A percentile compares a stretch with the other conserved stretches of the same genome.
Conservation (phyloP, 1,140 invertebrate genomes). For the Heterodera carotae region DNA sequence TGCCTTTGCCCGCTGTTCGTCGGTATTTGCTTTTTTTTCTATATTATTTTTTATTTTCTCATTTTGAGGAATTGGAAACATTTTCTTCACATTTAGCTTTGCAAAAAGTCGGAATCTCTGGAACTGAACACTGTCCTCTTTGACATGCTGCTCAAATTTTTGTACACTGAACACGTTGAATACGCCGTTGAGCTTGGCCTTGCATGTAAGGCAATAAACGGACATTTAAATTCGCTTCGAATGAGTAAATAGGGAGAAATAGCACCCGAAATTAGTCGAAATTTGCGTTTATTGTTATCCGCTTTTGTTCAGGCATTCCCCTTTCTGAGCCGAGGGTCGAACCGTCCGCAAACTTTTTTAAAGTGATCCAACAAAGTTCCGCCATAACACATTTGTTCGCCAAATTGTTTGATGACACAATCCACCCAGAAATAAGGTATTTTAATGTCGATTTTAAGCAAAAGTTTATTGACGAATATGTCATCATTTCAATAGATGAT, state of each 20-base stretch:
- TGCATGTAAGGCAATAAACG: slow-evolving; percentile 69
- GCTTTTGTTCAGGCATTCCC: slow-evolving; percentile 73
- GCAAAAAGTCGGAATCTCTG: slow-evolving; percentile 77
- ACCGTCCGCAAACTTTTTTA: slow-evolving; percentile 89
- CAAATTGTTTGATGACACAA: slow-evolving; percentile 86
- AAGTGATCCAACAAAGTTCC: slow-evolving; percentile 89
- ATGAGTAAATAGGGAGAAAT: no score
- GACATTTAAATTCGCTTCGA: no score
- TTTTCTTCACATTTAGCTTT: slow-evolving; percentile 71
- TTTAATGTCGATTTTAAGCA: no score
- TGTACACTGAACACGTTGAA: slow-evolving; percentile 89
- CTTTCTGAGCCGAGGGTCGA: slow-evolving; percentile 80
- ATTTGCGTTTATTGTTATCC: no score
- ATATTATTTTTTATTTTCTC: no score
- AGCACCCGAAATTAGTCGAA: no score
- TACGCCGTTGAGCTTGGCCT: slow-evolving; percentile 91
- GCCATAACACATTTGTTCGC: slow-evolving; percentile 91
- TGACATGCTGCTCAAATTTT: slow-evolving; percentile 81
- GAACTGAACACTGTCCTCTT: slow-evolving; percentile 81
- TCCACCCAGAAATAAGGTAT: slow-evolving; percentile 86
- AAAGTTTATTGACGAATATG: no score
- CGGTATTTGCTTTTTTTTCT: slow-evolving; percentile 69
- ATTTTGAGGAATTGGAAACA: background rate
- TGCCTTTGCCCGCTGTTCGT: slow-evolving; percentile 83
- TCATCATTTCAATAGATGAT: no score